Base-by-base conservation (phyloP, 2,113 vertebrate genomes). In the Arvicanthis niloticus region DNA sequence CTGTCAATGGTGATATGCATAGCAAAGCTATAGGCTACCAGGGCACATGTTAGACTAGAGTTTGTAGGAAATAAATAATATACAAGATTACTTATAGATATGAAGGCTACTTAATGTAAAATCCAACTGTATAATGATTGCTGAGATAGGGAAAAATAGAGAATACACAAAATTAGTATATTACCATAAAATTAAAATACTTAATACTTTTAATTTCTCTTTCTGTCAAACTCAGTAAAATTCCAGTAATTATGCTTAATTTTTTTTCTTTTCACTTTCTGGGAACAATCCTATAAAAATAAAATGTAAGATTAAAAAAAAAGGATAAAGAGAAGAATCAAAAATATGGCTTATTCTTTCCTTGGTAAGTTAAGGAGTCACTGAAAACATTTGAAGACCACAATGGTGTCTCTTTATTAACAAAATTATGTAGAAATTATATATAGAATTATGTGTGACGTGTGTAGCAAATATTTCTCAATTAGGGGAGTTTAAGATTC, bases 121-220 rank as follows among this genome's bases (percentile, higher is more conserved):
- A 92, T 73, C 65, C 81, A 94, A 75, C 42, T 87, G 2, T 88
- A 81, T 76, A 15, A 34, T 96, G 88, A 89, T 92, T 96, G 34
- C 31, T 88, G 62, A 84, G 56, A 72, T 60, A 88, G 91, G 68
- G 31, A 92, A 86, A 96, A 96, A 89, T 77, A 21, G 48, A 91
- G 68, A 87, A 80, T 65, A 85, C 21, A 91, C 93, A 93, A 96
- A 94, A 88, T 93, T 34, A 16, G 37, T 94, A 82, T 48, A 70
- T 88, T 93, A 76, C 45, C 91, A 88, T 96, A 93, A 93, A 94
- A 97, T 97, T 95, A 97, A 97, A 96, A 76, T 92, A 93, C 81
- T 81, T 95, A 94, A 92, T 77, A 88, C 58, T 80, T 96, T 88
- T 37, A 77, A 82, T 96, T 92, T 95, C 76, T 96, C 53, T 37